Evolutionary conservation across 2,888 invertebrate genomes (phyloP).

Genomic region (Incurvaria masculella): DNA sequence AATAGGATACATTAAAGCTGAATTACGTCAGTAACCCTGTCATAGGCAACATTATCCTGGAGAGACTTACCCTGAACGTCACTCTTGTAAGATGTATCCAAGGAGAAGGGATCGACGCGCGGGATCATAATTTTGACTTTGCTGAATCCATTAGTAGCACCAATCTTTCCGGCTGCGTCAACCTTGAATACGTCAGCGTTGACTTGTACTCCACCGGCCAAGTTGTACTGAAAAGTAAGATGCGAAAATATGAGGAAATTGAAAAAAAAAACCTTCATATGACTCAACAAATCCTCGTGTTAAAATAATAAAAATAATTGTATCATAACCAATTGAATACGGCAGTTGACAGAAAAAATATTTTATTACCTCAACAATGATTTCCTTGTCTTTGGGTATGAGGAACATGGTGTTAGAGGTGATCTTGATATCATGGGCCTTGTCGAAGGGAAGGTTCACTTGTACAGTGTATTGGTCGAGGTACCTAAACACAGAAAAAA

Average conservation of each 20-base stretch:
- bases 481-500: constrained; percentile 27
- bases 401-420: constrained; percentile 31
- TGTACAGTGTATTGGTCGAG: constrained; percentile 44
- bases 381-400: constrained; percentile 36
- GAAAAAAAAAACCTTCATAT: background rate
- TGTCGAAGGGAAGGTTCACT: constrained; percentile 54
- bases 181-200: constrained; percentile 53
- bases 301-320: no score
- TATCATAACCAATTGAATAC: no score
- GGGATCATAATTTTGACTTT: constrained; percentile 41
- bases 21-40: no score
- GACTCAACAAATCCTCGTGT: background rate
- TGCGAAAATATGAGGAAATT: no score
- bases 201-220: constrained; percentile 40
- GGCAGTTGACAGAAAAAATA: no score
- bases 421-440: constrained; percentile 54
- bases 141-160: constrained; percentile 30
- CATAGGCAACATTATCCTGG: no score
- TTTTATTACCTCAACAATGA: constrained; percentile 31
- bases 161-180: constrained; percentile 35
- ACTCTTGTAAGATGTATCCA: constrained; percentile 42
- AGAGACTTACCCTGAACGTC: constrained; percentile 28
- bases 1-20: no score
- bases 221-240: constrained; percentile 25
- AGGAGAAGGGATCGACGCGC: constrained; percentile 41